These are phyloP conservation scores for Ricordea florida DNA, from an alignment of 92 coral and sea anemone species.

Conservation along the genomic window DNA sequence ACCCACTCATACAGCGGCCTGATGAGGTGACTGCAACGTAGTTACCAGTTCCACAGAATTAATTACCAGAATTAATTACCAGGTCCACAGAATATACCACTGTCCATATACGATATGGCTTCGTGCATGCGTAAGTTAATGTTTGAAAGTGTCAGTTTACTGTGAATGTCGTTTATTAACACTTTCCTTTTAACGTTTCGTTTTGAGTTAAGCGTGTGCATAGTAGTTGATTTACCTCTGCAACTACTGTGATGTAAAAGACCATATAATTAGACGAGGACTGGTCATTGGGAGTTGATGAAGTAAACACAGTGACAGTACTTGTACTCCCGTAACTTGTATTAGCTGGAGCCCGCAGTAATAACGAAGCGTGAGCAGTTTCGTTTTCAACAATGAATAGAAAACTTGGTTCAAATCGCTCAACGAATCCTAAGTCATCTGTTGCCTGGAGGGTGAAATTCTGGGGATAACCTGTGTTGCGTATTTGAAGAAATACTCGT, in stretches of 20 bases:
- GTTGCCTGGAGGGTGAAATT: constrained; percentile 22
- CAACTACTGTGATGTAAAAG: constrained; percentile 38
- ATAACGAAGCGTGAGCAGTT: constrained; percentile 20
- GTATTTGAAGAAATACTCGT: constrained; percentile 10
- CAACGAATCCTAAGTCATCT: constrained; percentile 43
- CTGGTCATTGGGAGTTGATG: neutral
- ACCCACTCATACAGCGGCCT: too few species aligned
- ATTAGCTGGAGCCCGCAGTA: constrained; percentile 21
- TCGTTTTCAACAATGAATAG: neutral
- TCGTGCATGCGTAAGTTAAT: too few species aligned
- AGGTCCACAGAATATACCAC: too few species aligned
- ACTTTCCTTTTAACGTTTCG: too few species aligned
- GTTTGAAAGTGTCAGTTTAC: too few species aligned
- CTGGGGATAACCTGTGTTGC: constrained; percentile 19
- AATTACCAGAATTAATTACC: too few species aligned
- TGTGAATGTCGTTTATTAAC: too few species aligned
- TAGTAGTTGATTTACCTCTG: constrained; percentile 12
- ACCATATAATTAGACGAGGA: constrained; percentile 39
- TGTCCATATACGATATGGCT: too few species aligned
- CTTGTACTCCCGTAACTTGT: constrained; percentile 37
- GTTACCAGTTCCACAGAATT: too few species aligned
- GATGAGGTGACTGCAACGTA: too few species aligned
- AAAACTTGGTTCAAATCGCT: constrained; percentile 8
- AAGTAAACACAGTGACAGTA: constrained; percentile 23
- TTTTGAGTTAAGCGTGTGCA: neutral